A percentile compares a stretch with the other conserved stretches of the same genome.
These are phyloP conservation scores for Acleris cristana DNA, from an alignment of 2,888 invertebrate genomes.

Conservation along the genomic window DNA sequence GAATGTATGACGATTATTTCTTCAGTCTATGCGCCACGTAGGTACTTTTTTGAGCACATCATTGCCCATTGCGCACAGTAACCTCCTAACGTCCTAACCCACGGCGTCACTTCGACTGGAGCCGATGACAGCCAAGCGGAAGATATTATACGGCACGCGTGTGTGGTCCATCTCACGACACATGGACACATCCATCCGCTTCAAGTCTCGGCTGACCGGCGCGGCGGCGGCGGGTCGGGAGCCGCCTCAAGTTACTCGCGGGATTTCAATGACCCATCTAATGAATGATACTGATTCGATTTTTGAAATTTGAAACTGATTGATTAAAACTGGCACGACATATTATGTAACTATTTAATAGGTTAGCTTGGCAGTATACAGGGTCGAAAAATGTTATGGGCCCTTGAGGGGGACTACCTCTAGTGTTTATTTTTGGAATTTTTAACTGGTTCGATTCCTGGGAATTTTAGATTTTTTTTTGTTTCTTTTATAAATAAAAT, in stretches of 20 bases:
- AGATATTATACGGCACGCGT: conserved; percentile 45
- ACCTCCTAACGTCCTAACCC: neutral
- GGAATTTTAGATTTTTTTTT: no score
- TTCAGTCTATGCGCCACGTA: no score
- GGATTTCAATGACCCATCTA: neutral
- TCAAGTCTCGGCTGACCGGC: conserved; percentile 43
- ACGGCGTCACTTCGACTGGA: conserved; percentile 3
- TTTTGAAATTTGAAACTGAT: neutral
- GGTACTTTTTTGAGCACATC: neutral
- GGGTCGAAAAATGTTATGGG: no score
- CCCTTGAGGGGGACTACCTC: no score
- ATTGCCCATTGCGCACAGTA: neutral
- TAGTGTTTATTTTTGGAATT: no score
- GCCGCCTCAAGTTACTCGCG: conserved; percentile 56
- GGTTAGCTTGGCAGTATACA: no score
- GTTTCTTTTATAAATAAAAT: no score
- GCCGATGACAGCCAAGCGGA: conserved; percentile 37
- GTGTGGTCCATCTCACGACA: conserved; percentile 60
- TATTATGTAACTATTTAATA: no score
- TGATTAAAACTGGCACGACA: neutral
- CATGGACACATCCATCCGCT: conserved; percentile 46
- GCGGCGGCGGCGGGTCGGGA: conserved; percentile 42
- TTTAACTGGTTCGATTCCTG: no score
- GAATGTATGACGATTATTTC: no score
- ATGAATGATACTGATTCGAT: neutral